A percentile compares a stretch with the other conserved stretches of the same genome.
Evolutionary conservation across 2,113 vertebrate genomes (phyloP).

Genomic region (Rhodinocichla rosea): DNA sequence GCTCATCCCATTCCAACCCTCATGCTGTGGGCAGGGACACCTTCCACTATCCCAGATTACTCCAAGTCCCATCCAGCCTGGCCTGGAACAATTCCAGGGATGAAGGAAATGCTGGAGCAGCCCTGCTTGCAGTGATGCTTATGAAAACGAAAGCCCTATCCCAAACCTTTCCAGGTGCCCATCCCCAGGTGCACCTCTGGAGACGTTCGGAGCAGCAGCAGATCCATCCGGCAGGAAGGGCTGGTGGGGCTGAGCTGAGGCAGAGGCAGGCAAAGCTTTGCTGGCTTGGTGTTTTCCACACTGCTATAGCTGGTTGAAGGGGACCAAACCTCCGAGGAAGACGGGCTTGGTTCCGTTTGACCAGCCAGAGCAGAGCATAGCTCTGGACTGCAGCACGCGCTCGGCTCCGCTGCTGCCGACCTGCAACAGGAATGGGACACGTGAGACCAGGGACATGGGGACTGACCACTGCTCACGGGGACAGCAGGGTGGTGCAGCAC

Average conservation of each 20-base stretch:
- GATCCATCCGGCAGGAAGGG: not conserved
- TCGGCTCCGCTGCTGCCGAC: not conserved
- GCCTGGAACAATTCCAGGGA: not conserved
- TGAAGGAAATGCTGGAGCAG: not conserved
- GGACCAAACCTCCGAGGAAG: constrained; percentile 99
- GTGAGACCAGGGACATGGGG: not conserved
- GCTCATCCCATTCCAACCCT: not conserved
- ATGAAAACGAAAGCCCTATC: not conserved
- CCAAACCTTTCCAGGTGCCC: not conserved
- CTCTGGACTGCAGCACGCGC: not conserved
- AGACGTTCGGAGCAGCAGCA: fast-evolving
- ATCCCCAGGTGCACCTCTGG: not conserved
- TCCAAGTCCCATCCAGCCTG: not conserved
- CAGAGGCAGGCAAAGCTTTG: not conserved
- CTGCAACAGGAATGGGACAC: constrained; percentile 45
- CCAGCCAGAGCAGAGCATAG: constrained; percentile 94
- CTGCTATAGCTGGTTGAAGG: constrained; percentile 99
- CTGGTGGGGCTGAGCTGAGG: not conserved
- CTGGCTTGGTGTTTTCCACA: constrained; percentile 54
- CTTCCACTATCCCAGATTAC: not conserved
- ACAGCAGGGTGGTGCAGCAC: not conserved
- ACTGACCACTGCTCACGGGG: no score
- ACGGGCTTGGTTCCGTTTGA: constrained; percentile 99
- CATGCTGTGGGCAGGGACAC: not conserved
- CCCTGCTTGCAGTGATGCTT: not conserved